These are phyloP conservation scores for Phaethon lepturus DNA, from an alignment of 2,113 vertebrate species.

Conservation along the genomic window DNA sequence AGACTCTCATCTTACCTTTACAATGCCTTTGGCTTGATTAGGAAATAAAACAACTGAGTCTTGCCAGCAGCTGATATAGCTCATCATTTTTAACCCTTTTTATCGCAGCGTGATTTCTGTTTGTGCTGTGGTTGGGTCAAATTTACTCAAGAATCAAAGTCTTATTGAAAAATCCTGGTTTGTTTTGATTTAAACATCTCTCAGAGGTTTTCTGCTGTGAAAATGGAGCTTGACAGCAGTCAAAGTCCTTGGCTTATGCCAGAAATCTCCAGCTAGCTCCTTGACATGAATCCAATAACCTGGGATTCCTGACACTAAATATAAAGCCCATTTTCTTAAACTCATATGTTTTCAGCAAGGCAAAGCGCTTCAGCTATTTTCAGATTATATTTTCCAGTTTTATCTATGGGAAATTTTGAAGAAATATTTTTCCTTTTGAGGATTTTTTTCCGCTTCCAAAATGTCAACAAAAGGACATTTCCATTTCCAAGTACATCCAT, in stretches of 20 bases:
- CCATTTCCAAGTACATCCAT: background rate
- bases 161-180: background rate
- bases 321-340: background rate
- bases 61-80: background rate
- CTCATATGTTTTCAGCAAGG: background rate
- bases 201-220: background rate
- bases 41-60: background rate
- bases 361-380: background rate
- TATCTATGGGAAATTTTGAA: background rate
- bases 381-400: background rate
- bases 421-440: background rate
- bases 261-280: background rate
- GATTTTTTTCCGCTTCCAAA: background rate
- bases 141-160: background rate
- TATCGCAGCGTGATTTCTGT: background rate
- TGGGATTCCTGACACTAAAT: background rate
- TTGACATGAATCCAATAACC: background rate
- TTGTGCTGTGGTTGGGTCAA: background rate
- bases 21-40: background rate
- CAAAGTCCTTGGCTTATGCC: background rate
- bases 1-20: background rate
- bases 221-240: background rate
- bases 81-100: background rate
- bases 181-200: background rate
- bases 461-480: background rate